phyloP scores from a whole-genome alignment of 2,888 invertebrate genomes.

The Limnephilus auricula region DNA sequence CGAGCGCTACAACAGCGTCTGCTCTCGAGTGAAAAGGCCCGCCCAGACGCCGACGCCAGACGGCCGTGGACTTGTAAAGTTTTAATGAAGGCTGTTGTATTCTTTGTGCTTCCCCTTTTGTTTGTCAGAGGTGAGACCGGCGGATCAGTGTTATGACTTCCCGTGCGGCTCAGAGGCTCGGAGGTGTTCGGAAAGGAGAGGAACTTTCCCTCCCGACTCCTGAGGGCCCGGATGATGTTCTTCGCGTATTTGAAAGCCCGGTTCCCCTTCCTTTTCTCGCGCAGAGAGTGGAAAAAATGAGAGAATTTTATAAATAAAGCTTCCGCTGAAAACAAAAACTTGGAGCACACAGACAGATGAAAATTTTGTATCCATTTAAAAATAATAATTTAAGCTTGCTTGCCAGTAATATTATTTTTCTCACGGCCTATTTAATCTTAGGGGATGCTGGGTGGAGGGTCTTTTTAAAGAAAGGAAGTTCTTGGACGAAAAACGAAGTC shows the following conservation, averaged over 20 bases:
- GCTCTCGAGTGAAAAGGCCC: background rate
- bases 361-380: background rate
- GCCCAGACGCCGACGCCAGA: constrained; percentile 4
- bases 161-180: background rate
- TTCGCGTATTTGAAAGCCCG: background rate
- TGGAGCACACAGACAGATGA: background rate
- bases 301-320: background rate
- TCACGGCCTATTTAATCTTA: too few species aligned
- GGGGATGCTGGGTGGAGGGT: too few species aligned
- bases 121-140: constrained; percentile 16
- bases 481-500: too few species aligned
- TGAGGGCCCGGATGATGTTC: background rate
- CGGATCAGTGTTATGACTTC: constrained; percentile 25
- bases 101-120: constrained; percentile 34
- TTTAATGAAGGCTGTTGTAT: constrained; percentile 55
- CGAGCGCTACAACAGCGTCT: constrained; percentile 4
- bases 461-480: too few species aligned
- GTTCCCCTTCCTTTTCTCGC: background rate
- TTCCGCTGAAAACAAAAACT: background rate
- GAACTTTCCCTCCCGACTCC: background rate
- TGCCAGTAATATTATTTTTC: too few species aligned
- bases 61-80: constrained; percentile 48
- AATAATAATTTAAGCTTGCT: too few species aligned
- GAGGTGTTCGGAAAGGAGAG: background rate
- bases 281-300: background rate